Evolutionary conservation across 1,140 invertebrate species (phyloP).

Genomic region (Trichonephila clavipes): DNA sequence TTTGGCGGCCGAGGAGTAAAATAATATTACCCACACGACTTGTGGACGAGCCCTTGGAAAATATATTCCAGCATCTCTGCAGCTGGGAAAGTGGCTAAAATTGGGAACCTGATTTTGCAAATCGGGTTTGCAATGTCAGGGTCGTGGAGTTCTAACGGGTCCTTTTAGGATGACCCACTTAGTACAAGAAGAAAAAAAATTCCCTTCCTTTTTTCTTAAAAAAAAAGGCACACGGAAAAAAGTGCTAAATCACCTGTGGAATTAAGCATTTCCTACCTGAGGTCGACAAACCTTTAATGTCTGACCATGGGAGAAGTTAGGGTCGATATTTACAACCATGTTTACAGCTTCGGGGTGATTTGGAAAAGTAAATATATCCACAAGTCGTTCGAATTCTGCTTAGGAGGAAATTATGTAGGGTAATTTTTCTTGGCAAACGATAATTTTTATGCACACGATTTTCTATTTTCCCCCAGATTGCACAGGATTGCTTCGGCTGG

Average conservation of each 20-base stretch:
- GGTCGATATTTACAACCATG: neutral
- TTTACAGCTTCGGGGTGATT: neutral
- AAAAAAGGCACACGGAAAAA: neutral
- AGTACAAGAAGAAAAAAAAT: neutral
- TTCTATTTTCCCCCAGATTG: neutral
- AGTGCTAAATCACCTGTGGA: neutral
- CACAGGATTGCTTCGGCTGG: neutral
- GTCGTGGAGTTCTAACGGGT: neutral
- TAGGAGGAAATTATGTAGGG: neutral
- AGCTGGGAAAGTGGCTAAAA: neutral
- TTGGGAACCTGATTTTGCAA: neutral
- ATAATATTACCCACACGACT: neutral
- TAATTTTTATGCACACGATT: neutral
- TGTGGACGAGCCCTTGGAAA: neutral
- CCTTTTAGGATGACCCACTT: constrained; percentile 51
- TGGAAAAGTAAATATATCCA: neutral
- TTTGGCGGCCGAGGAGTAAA: neutral
- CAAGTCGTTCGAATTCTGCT: neutral
- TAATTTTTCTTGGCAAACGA: neutral
- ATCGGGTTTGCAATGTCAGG: constrained; percentile 41
- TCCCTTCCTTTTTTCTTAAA: neutral
- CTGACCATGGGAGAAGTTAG: constrained; percentile 6
- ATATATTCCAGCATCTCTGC: neutral
- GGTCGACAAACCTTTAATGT: constrained; percentile 30
- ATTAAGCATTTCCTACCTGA: neutral